Evolutionary conservation across 1,140 invertebrate species (phyloP).

Genomic region (Drosophila trapezifrons): DNA sequence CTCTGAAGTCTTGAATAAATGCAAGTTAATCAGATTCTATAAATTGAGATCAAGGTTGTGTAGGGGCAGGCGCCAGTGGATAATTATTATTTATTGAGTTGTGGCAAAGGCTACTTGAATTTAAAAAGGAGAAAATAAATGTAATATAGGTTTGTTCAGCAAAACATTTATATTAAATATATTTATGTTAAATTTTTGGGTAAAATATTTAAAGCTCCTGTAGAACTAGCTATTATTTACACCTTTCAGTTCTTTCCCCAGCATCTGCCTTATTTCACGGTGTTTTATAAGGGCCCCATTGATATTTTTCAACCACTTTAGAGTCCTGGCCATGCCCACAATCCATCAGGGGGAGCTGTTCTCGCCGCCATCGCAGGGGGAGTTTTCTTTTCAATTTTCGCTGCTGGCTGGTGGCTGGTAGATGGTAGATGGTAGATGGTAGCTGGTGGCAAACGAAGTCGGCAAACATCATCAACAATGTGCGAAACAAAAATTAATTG

Average conservation of each 20-base stretch:
- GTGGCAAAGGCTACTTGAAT: neutral
- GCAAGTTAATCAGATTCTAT: slow-evolving; percentile 43
- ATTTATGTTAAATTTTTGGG: too few relatives aligned
- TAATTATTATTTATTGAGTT: slow-evolving; percentile 27
- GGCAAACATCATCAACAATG: slow-evolving; percentile 62
- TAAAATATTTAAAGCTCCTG: neutral
- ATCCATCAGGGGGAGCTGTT: too few relatives aligned
- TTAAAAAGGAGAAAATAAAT: neutral
- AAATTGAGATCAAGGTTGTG: slow-evolving; percentile 6
- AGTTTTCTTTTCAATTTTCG: slow-evolving; percentile 60
- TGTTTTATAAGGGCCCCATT: slow-evolving; percentile 3
- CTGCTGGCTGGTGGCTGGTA: slow-evolving; percentile 14
- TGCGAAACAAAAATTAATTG: slow-evolving; percentile 68
- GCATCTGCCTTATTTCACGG: slow-evolving; percentile 2
- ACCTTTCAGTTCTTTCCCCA: too few relatives aligned
- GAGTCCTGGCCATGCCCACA: slow-evolving; percentile 5
- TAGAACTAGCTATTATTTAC: neutral
- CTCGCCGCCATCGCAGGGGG: neutral
- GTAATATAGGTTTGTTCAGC: too few relatives aligned
- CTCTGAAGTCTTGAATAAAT: slow-evolving; percentile 19
- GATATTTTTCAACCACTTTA: slow-evolving; percentile 22
- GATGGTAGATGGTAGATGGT: slow-evolving; percentile 8
- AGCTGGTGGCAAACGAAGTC: slow-evolving; percentile 16
- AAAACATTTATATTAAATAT: too few relatives aligned
- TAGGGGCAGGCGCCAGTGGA: neutral